Evolutionary conservation across 2,797 vertebrate genomes (phyloP), one percentile per base, ranked within the genome.

Genomic region (Tamandua tetradactyla): DNA sequence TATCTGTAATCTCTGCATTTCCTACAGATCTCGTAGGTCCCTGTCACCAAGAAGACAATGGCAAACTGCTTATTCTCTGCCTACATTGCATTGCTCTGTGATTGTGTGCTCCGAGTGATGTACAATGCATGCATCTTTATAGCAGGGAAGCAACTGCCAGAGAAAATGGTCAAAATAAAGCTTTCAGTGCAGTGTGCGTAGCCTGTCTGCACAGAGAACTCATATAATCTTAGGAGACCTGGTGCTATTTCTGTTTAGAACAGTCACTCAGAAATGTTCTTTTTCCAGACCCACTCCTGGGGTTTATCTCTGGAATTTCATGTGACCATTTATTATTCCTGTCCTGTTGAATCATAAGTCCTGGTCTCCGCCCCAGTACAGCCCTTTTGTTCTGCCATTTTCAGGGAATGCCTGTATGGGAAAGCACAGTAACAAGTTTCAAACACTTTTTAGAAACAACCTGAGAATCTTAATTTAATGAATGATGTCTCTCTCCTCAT

Each of bases 81-180:
- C 84, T 94, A 42, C 35, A 71, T 68, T 27, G 37, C 47, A 55
- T 76, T 4, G 11, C 30, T 87, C 79, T 87, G 37, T 68, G 84
- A 91, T 96, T 95, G 80, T 92, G 55, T 90, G 79, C 57, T 87
- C 79, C 32, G 7, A 71, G 44, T 87, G 86, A 94, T 92, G 44
- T 92, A 88, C 27, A 95, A 1, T 84, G 83, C 49, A 49, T 71
- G 23, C 83, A 57, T 78, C 55, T 94, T 95, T 84, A 93, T 18
- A 78, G 85, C 69, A 80, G 23, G 1, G 2, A 74, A 78, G 49
- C 74, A 86, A 72, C 15, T 87, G 72, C 76, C 49, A 25, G 72
- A 86, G 95, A 74, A 96, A 97, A 93, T 93, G 44, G 42, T 89
- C 44, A 75, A 86, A 96, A 96, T 92, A 94, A 91, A 95, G 68